Conservation (phyloP, 2,113 vertebrate species). For the Melanocharis versteri region DNA sequence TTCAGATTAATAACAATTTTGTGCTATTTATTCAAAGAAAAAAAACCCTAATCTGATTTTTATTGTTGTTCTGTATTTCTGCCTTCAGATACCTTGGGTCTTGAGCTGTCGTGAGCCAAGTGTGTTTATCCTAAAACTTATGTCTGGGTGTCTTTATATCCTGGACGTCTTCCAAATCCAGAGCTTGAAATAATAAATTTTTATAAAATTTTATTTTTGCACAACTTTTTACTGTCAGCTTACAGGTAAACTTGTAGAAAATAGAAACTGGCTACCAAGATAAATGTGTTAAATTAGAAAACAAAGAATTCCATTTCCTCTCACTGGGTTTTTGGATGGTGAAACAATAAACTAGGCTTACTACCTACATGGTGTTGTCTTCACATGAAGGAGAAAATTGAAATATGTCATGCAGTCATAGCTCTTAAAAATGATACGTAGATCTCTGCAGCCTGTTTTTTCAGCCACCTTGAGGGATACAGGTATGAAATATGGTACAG, state of each 20-base stretch:
- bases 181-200: neutral
- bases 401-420: neutral
- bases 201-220: neutral
- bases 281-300: neutral
- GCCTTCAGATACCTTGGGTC: neutral
- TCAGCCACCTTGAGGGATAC: neutral
- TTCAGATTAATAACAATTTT: neutral
- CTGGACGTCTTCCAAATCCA: neutral
- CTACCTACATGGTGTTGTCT: neutral
- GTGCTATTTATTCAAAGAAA: neutral
- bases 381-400: neutral
- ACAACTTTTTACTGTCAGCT: neutral
- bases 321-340: neutral
- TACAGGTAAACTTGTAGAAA: neutral
- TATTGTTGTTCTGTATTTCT: neutral
- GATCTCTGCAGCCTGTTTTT: neutral
- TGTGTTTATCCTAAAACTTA: neutral
- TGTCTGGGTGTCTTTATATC: neutral
- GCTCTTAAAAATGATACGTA: fast-evolving
- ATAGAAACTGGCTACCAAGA: neutral
- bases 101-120: neutral
- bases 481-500: neutral
- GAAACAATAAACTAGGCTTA: neutral
- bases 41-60: neutral
- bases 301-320: neutral